Evolutionary conservation across 2,797 vertebrate genomes (phyloP).

Genomic region (Sebastolobus altivelis): DNA sequence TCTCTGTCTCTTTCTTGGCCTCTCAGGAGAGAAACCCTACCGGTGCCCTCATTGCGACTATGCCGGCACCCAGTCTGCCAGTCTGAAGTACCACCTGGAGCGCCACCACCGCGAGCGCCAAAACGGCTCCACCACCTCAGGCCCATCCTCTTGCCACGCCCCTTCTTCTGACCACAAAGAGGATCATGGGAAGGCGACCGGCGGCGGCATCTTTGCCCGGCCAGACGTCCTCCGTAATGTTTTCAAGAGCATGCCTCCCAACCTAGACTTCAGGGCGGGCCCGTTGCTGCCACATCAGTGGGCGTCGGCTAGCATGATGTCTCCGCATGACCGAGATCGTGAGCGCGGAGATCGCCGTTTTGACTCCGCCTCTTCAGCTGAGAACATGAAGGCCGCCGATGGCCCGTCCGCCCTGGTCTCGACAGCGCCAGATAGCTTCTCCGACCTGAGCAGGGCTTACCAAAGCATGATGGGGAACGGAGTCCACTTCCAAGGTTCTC

Average conservation of each 20-base stretch:
- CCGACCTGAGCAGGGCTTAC: conserved; percentile 94
- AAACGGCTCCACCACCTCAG: conserved; percentile 90
- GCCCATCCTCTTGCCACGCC: conserved; percentile 86
- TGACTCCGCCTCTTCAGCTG: conserved; percentile 85
- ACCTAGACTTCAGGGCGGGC: conserved; percentile 92
- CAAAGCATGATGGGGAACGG: conserved; percentile 95
- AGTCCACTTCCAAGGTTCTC: conserved; percentile 96
- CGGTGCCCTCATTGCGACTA: conserved; percentile 99
- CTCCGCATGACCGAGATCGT: conserved; percentile 86
- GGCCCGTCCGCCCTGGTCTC: conserved; percentile 72
- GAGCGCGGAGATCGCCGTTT: conserved; percentile 88
- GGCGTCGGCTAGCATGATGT: conserved; percentile 89
- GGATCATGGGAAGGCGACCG: conserved; percentile 85
- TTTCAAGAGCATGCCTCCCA: conserved; percentile 90
- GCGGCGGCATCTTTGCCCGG: conserved; percentile 91
- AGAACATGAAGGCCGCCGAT: conserved; percentile 89
- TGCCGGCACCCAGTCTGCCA: conserved; percentile 98
- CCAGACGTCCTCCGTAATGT: conserved; percentile 95
- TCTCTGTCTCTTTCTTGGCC: conserved; percentile 76
- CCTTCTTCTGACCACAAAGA: conserved; percentile 94
- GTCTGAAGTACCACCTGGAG: conserved; percentile 98
- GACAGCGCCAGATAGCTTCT: conserved; percentile 89
- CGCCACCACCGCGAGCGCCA: conserved; percentile 96
- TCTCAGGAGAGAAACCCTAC: conserved; percentile 98
- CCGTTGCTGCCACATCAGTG: conserved; percentile 92